Evolutionary conservation across 2,797 vertebrate species (phyloP).

Genomic region (Pagetopsis macropterus): DNA sequence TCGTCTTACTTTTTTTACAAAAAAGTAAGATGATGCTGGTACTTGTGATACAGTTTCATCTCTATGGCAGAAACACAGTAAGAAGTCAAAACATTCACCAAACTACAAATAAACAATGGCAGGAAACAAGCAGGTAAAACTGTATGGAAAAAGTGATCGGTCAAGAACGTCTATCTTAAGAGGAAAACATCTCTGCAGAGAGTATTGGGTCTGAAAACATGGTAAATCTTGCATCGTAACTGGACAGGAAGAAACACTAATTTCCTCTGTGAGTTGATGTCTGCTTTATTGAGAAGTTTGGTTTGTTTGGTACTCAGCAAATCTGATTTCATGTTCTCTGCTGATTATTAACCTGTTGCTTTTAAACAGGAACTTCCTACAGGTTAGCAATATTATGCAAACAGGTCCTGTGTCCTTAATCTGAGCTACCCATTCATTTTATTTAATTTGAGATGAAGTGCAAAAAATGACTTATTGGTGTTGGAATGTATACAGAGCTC

Average conservation of each 20-base stretch:
- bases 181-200: not conserved
- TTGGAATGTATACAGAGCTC: conserved; percentile 21
- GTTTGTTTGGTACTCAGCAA: no score
- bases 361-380: not conserved
- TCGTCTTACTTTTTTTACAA: not conserved
- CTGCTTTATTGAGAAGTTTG: not conserved
- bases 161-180: not conserved
- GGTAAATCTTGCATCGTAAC: not conserved
- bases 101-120: conserved; percentile 1
- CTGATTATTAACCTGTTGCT: not conserved
- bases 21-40: no score
- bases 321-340: not conserved
- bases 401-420: not conserved
- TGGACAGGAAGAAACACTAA: not conserved
- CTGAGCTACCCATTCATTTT: not conserved
- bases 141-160: not conserved
- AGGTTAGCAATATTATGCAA: not conserved
- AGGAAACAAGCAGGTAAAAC: not conserved
- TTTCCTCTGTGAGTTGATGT: not conserved
- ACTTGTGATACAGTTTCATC: no score
- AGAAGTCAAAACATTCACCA: not conserved
- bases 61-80: not conserved
- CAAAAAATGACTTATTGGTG: conserved; percentile 22
- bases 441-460: conserved; percentile 20
- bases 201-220: not conserved